Evolutionary conservation across 2,113 vertebrate species (phyloP).

Genomic region (Trematomus loennbergii): DNA sequence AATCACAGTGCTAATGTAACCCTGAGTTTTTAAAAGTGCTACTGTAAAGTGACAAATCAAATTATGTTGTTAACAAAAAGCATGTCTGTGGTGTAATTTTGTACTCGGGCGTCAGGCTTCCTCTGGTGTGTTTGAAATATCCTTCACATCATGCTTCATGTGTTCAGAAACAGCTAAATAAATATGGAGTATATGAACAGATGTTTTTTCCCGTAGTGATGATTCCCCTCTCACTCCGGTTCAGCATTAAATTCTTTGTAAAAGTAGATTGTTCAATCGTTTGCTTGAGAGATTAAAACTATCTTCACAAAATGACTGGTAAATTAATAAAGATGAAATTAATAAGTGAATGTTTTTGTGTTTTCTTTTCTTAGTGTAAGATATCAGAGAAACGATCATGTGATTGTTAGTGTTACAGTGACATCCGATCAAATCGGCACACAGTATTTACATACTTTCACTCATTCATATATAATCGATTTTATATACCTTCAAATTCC

Average conservation of each 20-base stretch:
- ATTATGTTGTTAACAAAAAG: neutral
- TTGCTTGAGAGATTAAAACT: slow-evolving; percentile 24
- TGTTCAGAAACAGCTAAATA: slow-evolving; percentile 26
- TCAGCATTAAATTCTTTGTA: slow-evolving; percentile 50
- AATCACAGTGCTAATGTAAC: slow-evolving; percentile 3
- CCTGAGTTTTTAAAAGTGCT: slow-evolving; percentile 16
- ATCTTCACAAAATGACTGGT: slow-evolving; percentile 32
- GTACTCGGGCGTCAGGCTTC: slow-evolving; percentile 23
- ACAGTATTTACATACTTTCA: neutral
- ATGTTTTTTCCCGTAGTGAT: slow-evolving; percentile 13
- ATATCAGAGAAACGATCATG: too few species aligned
- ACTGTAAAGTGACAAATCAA: slow-evolving; percentile 32
- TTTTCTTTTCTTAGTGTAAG: neutral
- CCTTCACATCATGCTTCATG: slow-evolving; percentile 7
- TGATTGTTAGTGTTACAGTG: neutral
- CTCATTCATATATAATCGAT: neutral
- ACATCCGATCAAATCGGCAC: neutral
- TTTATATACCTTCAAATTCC: neutral
- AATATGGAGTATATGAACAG: slow-evolving; percentile 17
- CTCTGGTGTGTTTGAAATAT: slow-evolving; percentile 13
- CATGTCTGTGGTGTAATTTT: slow-evolving; percentile 23
- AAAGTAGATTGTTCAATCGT: slow-evolving; percentile 31
- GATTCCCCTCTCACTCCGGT: slow-evolving; percentile 13
- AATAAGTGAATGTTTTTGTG: slow-evolving; percentile 11
- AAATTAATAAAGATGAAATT: slow-evolving; percentile 51